Evolutionary conservation across 2,888 invertebrate genomes (phyloP).

Genomic region (Linyphia triangularis): DNA sequence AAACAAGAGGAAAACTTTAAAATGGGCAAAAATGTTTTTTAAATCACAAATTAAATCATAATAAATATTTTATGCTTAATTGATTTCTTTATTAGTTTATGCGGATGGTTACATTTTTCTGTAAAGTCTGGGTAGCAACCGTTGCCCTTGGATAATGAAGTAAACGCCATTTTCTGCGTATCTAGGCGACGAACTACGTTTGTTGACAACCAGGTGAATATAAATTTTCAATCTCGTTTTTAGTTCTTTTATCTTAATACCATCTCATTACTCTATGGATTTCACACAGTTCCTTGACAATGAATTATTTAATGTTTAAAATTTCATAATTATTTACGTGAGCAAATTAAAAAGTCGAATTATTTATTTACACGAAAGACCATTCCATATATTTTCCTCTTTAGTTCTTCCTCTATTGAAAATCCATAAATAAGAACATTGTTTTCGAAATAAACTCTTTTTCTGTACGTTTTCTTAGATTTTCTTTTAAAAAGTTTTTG

Average conservation of each 20-base stretch:
- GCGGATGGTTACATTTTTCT: conserved; percentile 8
- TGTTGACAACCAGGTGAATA: conserved; percentile 74
- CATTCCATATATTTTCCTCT: background rate
- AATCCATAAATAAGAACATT: too few relatives aligned
- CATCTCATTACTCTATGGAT: conserved; percentile 2
- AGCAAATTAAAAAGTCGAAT: background rate
- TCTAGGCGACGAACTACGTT: conserved; percentile 72
- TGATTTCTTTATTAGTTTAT: background rate
- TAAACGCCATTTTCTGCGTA: conserved; percentile 74
- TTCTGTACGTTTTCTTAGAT: too few relatives aligned
- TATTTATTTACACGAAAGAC: background rate
- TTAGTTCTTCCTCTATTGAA: background rate
- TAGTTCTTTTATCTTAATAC: conserved; percentile 38
- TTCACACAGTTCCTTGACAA: background rate
- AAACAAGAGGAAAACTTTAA: background rate
- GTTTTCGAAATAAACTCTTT: too few relatives aligned
- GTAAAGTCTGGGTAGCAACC: conserved; percentile 67
- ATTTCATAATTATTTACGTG: background rate
- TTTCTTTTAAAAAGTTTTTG: too few relatives aligned
- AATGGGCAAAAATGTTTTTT: background rate
- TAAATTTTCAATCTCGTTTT: conserved; percentile 43
- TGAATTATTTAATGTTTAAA: background rate
- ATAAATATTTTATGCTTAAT: background rate
- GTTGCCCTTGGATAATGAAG: conserved; percentile 74
- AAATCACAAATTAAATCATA: background rate